Evolutionary conservation across 2,113 vertebrate genomes (phyloP).

Genomic region (Narcine bancroftii): DNA sequence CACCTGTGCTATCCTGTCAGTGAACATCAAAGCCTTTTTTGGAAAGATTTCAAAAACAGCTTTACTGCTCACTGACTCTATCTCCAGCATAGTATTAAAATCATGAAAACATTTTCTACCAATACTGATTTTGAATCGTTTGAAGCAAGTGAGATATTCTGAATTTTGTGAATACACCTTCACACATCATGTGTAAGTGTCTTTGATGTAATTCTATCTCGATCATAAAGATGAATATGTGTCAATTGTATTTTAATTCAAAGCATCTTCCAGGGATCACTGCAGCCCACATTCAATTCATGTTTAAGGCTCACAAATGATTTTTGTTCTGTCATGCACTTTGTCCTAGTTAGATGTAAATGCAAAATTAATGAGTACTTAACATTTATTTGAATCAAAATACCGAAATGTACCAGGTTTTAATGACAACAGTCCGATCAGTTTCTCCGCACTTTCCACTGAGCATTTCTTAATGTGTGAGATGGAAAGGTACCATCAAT

Average conservation of each 20-base stretch:
- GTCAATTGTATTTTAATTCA: background rate
- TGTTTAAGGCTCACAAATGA: background rate
- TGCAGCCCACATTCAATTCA: background rate
- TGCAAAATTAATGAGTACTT: background rate
- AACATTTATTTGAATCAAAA: background rate
- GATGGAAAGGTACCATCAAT: background rate
- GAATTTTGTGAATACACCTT: background rate
- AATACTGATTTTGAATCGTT: background rate
- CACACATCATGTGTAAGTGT: background rate
- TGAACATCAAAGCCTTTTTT: too few species aligned
- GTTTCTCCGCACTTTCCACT: background rate
- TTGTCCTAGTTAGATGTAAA: slow-evolving; percentile 1
- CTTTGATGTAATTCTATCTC: background rate
- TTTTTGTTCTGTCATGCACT: background rate
- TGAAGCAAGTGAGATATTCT: background rate
- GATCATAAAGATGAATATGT: background rate
- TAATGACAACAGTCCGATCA: background rate
- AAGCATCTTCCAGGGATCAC: background rate
- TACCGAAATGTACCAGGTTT: background rate
- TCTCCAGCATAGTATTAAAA: too few species aligned
- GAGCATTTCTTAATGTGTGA: background rate
- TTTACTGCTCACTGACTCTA: too few species aligned
- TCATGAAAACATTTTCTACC: background rate
- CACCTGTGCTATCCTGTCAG: too few species aligned
- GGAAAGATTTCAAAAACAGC: too few species aligned